Percentiles rank a stretch among this genome's conserved stretches.
phyloP scores from a whole-genome alignment of 1,140 invertebrate species.

The Nylanderia fulva region DNA sequence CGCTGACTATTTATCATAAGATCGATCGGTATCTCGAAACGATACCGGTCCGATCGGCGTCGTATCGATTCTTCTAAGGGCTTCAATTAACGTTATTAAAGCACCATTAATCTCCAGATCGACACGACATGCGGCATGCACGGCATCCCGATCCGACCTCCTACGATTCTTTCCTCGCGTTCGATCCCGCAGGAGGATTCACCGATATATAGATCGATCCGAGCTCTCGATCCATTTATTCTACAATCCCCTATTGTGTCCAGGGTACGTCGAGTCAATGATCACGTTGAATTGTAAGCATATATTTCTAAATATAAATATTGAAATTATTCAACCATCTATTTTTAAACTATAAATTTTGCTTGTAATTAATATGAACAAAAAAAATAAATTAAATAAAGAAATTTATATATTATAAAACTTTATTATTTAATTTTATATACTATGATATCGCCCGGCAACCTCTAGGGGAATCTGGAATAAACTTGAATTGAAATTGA shows the following conservation, averaged over 20 bases:
- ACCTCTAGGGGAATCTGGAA: too few species aligned
- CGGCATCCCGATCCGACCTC: conserved; percentile 74
- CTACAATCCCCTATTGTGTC: conserved; percentile 59
- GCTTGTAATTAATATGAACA: not conserved
- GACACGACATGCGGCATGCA: conserved; percentile 78
- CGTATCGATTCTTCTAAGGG: conserved; percentile 85
- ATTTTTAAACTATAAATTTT: conserved; percentile 4
- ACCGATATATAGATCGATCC: conserved; percentile 55
- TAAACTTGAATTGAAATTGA: too few species aligned
- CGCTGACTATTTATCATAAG: conserved; percentile 86
- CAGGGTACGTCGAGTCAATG: conserved; percentile 22
- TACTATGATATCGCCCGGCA: too few species aligned
- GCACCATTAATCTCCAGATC: conserved; percentile 83
- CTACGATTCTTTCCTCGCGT: conserved; percentile 45
- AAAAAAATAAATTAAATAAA: not conserved
- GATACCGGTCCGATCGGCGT: conserved; percentile 81
- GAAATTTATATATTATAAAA: not conserved
- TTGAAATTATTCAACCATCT: not conserved
- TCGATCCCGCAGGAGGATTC: conserved; percentile 31
- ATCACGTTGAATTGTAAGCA: not conserved
- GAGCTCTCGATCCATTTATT: conserved; percentile 61
- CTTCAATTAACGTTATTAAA: conserved; percentile 86
- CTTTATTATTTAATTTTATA: too few species aligned
- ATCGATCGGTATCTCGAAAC: conserved; percentile 85
- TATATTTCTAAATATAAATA: too few species aligned